Evolutionary conservation across 2,113 vertebrate species (phyloP).

Genomic region (Colaptes auratus): DNA sequence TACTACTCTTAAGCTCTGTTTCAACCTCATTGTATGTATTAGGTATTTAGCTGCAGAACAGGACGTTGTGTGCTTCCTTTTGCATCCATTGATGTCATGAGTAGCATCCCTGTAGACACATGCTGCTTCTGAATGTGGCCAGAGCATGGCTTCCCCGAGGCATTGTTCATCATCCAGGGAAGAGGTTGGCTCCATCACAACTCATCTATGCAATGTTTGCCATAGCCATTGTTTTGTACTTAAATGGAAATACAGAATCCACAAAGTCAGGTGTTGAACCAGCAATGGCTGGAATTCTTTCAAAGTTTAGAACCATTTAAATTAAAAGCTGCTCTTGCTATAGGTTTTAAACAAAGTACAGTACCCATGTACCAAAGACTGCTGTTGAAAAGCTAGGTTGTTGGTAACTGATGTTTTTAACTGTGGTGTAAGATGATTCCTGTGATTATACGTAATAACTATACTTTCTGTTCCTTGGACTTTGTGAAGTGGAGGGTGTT

Average conservation of each 20-base stretch:
- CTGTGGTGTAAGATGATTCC: conserved; percentile 17
- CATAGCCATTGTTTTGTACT: background rate
- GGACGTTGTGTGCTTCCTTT: background rate
- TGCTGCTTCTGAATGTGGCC: background rate
- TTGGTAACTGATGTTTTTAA: conserved; percentile 14
- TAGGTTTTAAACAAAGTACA: background rate
- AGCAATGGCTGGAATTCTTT: background rate
- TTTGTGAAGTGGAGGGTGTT: background rate
- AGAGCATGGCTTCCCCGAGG: background rate
- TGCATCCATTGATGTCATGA: background rate
- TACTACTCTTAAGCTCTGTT: background rate
- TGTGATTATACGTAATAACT: conserved; percentile 12
- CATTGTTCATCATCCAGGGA: background rate
- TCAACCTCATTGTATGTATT: background rate
- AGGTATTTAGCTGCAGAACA: background rate
- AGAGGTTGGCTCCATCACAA: background rate
- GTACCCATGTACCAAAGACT: background rate
- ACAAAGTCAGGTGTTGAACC: background rate
- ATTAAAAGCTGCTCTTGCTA: background rate
- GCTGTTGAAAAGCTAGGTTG: conserved; percentile 19
- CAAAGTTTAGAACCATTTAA: background rate
- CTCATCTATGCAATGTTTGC: background rate
- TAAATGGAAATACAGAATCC: background rate
- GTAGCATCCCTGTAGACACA: accelerated
- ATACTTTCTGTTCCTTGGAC: conserved; percentile 6